A percentile compares a stretch with the other conserved stretches of the same genome.
phyloP scores from a whole-genome alignment of 2,113 vertebrate species.

The Eudyptes chrysolophus region DNA sequence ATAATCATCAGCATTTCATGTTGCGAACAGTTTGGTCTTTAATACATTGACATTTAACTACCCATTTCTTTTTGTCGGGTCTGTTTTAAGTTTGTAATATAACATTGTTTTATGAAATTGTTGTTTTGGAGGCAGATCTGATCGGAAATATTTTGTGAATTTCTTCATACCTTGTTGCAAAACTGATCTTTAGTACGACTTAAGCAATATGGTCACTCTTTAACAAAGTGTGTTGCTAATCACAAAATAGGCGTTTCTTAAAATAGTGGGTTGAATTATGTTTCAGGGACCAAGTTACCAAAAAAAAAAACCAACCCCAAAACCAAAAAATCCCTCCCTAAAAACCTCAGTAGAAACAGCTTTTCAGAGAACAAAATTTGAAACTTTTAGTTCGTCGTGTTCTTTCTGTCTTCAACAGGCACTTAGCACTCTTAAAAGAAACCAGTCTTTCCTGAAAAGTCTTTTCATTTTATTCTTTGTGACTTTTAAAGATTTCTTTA shows the following conservation, averaged over 20 bases:
- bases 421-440: neutral
- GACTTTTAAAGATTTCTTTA: neutral
- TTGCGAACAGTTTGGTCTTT: conserved; percentile 59
- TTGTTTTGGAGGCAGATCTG: conserved; percentile 10
- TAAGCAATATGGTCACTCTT: neutral
- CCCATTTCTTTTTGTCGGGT: conserved; percentile 67
- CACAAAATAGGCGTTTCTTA: neutral
- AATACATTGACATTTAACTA: conserved; percentile 64
- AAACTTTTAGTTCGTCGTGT: neutral
- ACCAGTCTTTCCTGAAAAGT: neutral
- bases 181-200: neutral
- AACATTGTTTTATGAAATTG: neutral
- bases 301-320: neutral
- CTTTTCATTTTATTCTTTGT: neutral
- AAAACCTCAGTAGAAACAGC: neutral
- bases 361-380: neutral
- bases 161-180: conserved; percentile 3
- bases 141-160: neutral
- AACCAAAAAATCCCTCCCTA: neutral
- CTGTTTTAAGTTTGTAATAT: conserved; percentile 63
- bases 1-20: conserved; percentile 61
- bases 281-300: neutral
- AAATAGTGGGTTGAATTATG: neutral
- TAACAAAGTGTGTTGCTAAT: neutral
- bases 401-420: neutral